A percentile compares a stretch with the other conserved stretches of the same genome.
Evolutionary conservation across 2,888 invertebrate species (phyloP).

Genomic region (Oxytorus armatus): DNA sequence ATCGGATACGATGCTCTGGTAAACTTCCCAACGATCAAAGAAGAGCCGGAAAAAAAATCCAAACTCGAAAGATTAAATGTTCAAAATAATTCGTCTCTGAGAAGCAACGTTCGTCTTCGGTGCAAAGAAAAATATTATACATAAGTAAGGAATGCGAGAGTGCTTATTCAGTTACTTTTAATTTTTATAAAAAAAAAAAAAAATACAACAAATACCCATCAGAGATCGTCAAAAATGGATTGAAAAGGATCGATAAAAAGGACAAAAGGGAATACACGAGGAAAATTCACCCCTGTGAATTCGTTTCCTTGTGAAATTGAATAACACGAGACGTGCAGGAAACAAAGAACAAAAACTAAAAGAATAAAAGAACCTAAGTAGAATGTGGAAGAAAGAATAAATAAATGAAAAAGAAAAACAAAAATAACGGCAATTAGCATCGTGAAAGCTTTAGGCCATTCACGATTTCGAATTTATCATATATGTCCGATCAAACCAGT

Average conservation of each 20-base stretch:
- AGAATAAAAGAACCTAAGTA: not conserved
- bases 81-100: not conserved
- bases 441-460: constrained; percentile 34
- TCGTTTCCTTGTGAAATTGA: no score
- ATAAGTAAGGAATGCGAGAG: not conserved
- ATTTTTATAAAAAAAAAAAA: not conserved
- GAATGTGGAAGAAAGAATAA: no score
- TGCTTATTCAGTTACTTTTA: no score
- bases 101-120: not conserved
- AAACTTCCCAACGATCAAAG: not conserved
- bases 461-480: constrained; percentile 21
- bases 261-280: no score
- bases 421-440: constrained; percentile 21
- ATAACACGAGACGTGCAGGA: no score
- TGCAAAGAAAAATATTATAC: constrained; percentile 6
- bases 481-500: constrained; percentile 33
- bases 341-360: not conserved
- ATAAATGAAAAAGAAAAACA: constrained; percentile 23
- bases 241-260: no score
- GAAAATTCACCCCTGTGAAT: no score
- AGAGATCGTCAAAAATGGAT: no score
- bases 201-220: not conserved
- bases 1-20: constrained; percentile 53
- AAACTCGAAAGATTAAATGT: not conserved
- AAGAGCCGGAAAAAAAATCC: not conserved